A percentile compares a stretch with the other conserved stretches of the same genome.
Evolutionary conservation across 2,888 invertebrate species (phyloP).

Genomic region (Pristionchus arcanus): DNA sequence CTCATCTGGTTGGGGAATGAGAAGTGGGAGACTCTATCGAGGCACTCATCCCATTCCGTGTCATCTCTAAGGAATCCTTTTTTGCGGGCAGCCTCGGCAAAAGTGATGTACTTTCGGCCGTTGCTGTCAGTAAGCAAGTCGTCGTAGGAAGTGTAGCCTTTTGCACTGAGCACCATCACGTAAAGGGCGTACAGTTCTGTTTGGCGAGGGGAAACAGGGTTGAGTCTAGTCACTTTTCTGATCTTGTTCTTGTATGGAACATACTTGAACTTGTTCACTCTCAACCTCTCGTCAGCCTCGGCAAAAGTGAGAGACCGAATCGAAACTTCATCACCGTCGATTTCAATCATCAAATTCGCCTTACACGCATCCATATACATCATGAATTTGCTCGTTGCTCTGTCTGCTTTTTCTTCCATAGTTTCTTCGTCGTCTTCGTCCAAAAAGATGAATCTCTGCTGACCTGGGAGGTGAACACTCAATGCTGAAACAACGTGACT

Average conservation of each 20-base stretch:
- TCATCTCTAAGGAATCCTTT: slow-evolving; percentile 16
- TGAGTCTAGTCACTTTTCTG: background rate
- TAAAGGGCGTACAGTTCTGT: slow-evolving; percentile 26
- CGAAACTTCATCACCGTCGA: background rate
- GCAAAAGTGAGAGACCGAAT: background rate
- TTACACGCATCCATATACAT: background rate
- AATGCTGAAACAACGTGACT: background rate
- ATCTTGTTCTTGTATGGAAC: background rate
- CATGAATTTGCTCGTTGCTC: background rate
- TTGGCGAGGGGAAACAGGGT: background rate
- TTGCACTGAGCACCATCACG: slow-evolving; percentile 16
- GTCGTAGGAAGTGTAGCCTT: background rate
- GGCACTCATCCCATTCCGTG: slow-evolving; percentile 33
- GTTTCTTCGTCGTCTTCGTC: slow-evolving; percentile 27
- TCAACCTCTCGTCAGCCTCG: slow-evolving; percentile 7
- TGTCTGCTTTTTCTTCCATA: background rate
- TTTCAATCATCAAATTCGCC: background rate
- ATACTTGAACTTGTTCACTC: background rate
- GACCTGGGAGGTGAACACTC: slow-evolving; percentile 25
- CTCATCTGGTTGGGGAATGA: slow-evolving; percentile 21
- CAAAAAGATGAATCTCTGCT: background rate
- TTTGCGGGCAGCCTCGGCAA: slow-evolving; percentile 24
- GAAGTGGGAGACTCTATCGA: background rate
- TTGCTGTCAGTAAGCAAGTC: background rate
- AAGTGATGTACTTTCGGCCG: background rate